phyloP scores from a whole-genome alignment of 2,888 invertebrate genomes.

The Drosophila sordidapex region DNA sequence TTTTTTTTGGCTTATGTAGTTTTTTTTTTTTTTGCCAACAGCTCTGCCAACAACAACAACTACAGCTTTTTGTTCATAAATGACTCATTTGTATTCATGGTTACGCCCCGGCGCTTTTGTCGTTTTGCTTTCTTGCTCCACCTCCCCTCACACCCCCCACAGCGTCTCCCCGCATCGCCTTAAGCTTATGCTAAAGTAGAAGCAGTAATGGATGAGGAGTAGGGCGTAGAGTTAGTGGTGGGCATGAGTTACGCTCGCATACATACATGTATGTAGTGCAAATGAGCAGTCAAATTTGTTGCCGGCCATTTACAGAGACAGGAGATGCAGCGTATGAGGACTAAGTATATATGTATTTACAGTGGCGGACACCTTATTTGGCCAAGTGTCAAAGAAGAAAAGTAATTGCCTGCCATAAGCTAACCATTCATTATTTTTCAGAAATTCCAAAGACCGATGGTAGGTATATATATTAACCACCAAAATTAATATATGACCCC shows the following conservation, averaged over 20 bases:
- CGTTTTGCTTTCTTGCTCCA: conserved; percentile 19
- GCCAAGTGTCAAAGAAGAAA: too few species aligned
- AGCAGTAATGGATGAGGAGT: not conserved
- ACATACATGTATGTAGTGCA: conserved; percentile 28
- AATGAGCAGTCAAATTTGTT: conserved; percentile 53
- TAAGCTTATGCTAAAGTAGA: not conserved
- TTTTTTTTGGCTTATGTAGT: not conserved
- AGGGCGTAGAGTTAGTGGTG: not conserved
- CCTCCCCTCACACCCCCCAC: accelerated
- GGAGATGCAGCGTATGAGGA: not conserved
- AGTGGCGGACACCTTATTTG: too few species aligned
- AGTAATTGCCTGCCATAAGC: too few species aligned
- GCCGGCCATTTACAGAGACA: conserved; percentile 36
- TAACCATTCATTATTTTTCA: too few species aligned
- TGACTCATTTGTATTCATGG: conserved; percentile 75
- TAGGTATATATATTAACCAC: too few species aligned
- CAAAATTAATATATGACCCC: too few species aligned
- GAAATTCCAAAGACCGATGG: too few species aligned
- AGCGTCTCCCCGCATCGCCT: not conserved
- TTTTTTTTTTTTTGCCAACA: conserved; percentile 2
- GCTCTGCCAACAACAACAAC: conserved; percentile 14
- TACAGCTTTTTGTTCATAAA: conserved; percentile 58
- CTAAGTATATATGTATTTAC: conserved; percentile 21
- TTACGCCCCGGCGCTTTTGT: conserved; percentile 61
- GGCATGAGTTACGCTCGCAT: conserved; percentile 16